Evolutionary conservation across 2,113 vertebrate genomes (phyloP).

Genomic region (Diadophis punctatus): DNA sequence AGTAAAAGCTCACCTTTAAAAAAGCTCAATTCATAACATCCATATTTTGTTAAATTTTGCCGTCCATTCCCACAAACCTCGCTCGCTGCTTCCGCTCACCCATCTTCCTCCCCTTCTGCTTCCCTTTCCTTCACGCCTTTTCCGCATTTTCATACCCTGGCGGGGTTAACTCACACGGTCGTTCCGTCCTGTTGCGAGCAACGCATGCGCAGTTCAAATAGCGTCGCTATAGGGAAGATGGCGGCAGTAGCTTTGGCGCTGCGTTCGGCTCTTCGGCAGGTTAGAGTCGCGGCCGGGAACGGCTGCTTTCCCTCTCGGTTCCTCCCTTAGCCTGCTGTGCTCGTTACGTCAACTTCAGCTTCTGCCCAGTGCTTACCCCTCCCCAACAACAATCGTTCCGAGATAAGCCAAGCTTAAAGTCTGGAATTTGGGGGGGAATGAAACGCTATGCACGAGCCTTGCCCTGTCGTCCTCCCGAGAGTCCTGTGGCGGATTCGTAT

Average conservation of each 20-base stretch:
- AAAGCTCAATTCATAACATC: neutral
- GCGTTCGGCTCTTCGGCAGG: slow-evolving; percentile 55
- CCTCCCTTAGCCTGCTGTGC: neutral
- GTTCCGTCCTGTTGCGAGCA: fast-evolving
- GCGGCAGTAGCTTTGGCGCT: slow-evolving; percentile 28
- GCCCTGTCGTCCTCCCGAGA: neutral
- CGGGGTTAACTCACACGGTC: too few species aligned
- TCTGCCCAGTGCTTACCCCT: neutral
- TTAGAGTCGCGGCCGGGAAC: slow-evolving; percentile 31
- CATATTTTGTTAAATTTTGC: neutral
- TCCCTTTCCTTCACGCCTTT: too few species aligned
- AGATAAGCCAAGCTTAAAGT: neutral
- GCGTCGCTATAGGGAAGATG: slow-evolving; percentile 36
- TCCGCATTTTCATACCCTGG: neutral
- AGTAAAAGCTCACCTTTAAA: neutral
- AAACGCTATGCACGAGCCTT: neutral
- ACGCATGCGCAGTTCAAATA: neutral
- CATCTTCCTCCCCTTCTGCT: neutral
- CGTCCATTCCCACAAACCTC: neutral
- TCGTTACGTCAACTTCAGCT: neutral
- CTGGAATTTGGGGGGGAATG: neutral
- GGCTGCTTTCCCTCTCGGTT: neutral
- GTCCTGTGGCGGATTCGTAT: neutral
- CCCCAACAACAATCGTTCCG: neutral
- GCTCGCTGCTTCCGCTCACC: neutral